Base-by-base conservation (phyloP, 1,140 invertebrate species). In the Nautilus pompilius region DNA sequence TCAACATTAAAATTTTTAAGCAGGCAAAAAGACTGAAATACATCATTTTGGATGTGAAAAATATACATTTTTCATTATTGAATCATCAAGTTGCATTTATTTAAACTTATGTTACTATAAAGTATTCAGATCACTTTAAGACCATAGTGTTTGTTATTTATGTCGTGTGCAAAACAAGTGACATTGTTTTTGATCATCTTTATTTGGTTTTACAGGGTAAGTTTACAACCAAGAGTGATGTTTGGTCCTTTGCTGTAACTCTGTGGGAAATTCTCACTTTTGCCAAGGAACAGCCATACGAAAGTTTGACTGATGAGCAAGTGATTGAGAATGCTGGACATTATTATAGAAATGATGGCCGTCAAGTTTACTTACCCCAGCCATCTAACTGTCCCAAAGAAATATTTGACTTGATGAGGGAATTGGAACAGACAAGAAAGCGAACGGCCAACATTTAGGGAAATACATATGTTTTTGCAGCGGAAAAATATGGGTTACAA, bases 181-280 rank as follows among this genome's bases (percentile, higher is more conserved):
- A 24, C 30, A 36, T 32, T 36, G 8, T 15, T 24, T 22, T 26
- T n/a, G 45, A 36, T 56, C 32, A 5, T 58, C 49, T 62, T 33
- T 54, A 26, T 53, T 66, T 45, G 34, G n/a, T 58, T 56, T 60
- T 73, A 71, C 68, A 83, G 80, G 90, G 88, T 32, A 92, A 92
- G 79, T 92, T 90, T 77, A 90, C 90, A 3, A 89, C 88, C 22
- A 93, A 93, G 74, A 92, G 90, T 70, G 91, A 93, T 81, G 91
- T 93, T 8, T 94, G 92, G 92, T 88, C 91, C 30, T 94, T 93
- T 77, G 92, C 90, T n/a, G 90, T 94, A 2, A 90, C 91, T 36
- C 84, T 93, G 30, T 95, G 93, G 92, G 93, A 95, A 84, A 90
- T 95, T 54, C 83, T 95, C 67, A 93, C 91, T 15, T 91, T 93